These are phyloP conservation scores for Poicephalus meyeri DNA, from an alignment of 2,113 vertebrate species.

Conservation along the genomic window DNA sequence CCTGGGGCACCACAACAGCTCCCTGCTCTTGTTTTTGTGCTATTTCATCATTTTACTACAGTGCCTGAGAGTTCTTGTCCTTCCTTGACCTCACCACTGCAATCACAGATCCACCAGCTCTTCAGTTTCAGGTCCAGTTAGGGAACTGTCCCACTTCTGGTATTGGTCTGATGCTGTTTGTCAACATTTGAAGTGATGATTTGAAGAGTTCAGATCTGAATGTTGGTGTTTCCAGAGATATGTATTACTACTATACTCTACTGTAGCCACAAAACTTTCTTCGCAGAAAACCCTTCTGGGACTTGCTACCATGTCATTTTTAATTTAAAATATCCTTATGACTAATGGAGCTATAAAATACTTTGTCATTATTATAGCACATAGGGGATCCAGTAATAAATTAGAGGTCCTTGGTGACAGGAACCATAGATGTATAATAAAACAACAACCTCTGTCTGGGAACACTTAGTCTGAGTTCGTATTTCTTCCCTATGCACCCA, in stretches of 20 bases:
- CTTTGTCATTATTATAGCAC: neutral
- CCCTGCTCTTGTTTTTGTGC: neutral
- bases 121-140: neutral
- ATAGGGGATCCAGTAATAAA: neutral
- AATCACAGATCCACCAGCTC: neutral
- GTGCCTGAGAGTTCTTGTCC: neutral
- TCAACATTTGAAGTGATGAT: neutral
- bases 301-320: neutral
- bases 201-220: neutral
- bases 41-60: neutral
- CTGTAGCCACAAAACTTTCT: neutral
- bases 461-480: neutral
- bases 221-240: neutral
- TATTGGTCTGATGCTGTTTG: neutral
- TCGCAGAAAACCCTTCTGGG: neutral
- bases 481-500: neutral
- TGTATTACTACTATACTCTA: neutral
- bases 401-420: neutral
- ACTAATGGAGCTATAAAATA: slow-evolving; percentile 28
- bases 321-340: neutral
- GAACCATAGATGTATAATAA: neutral
- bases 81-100: neutral
- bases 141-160: neutral
- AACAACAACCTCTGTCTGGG: neutral
- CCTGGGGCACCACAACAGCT: neutral